A percentile compares a stretch with the other conserved stretches of the same genome.
Evolutionary conservation across 2,113 vertebrate genomes (phyloP).

Genomic region (Xiphias gladius): DNA sequence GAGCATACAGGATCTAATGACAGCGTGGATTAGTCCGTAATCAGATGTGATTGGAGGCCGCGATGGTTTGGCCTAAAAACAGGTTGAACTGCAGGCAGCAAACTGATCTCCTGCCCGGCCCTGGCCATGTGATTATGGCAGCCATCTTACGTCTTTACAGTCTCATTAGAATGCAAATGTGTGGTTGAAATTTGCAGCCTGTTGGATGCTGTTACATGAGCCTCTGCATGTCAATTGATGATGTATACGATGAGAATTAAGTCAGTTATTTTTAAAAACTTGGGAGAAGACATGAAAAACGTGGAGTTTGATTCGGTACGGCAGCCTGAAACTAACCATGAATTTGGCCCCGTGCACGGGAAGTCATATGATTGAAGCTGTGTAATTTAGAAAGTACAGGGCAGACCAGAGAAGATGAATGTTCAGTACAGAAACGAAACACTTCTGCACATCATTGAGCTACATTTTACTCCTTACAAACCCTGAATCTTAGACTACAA

Average conservation of each 20-base stretch:
- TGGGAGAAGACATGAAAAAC: background rate
- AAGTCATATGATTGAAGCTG: background rate
- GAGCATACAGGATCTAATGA: background rate
- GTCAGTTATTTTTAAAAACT: conserved; percentile 3
- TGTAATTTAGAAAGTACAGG: background rate
- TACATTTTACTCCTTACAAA: background rate
- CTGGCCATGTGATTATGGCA: conserved; percentile 54
- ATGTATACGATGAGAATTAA: background rate
- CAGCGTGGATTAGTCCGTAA: conserved; percentile 41
- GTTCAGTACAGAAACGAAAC: background rate
- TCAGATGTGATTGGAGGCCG: conserved; percentile 41
- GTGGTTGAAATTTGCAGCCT: conserved; percentile 3
- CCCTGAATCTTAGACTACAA: too few relatives aligned
- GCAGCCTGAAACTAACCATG: background rate
- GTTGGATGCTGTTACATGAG: background rate
- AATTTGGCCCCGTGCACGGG: background rate
- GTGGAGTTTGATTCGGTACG: background rate
- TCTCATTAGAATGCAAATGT: conserved; percentile 48
- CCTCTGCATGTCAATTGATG: background rate
- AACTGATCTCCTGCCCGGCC: conserved; percentile 27
- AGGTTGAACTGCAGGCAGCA: conserved; percentile 27
- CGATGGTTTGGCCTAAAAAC: conserved; percentile 48
- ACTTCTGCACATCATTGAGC: background rate
- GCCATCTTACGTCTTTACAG: conserved; percentile 57
- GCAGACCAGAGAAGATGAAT: background rate